Conservation (phyloP, 1,140 invertebrate genomes). For the Aleiodes sp. region DNA sequence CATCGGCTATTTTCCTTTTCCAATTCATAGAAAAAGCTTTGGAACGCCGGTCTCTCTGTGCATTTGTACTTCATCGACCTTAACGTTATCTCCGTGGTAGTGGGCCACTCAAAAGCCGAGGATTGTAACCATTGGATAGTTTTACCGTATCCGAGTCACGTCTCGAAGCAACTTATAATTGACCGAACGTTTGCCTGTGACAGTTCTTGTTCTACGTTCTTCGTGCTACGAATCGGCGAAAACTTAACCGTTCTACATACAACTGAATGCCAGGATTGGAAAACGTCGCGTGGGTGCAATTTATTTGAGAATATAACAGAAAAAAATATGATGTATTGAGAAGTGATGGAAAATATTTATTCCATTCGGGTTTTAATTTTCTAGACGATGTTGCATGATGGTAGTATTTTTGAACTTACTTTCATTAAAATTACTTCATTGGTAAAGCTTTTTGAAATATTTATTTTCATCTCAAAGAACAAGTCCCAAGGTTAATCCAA, state of each 20-base stretch:
- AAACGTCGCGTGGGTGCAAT: conserved; percentile 25
- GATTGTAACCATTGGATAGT: too few species aligned
- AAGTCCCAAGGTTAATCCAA: too few species aligned
- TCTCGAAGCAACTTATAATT: conserved; percentile 56
- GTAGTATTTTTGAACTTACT: too few species aligned
- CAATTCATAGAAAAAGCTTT: neutral
- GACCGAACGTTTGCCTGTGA: conserved; percentile 54
- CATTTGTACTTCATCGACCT: neutral
- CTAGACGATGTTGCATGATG: too few species aligned
- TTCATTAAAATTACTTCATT: too few species aligned
- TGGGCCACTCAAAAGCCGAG: neutral
- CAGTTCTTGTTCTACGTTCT: conserved; percentile 48
- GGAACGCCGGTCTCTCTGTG: neutral
- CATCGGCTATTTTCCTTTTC: neutral
- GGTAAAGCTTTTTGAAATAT: too few species aligned
- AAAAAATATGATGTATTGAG: too few species aligned
- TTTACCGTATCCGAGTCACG: conserved; percentile 42
- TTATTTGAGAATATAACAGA: too few species aligned
- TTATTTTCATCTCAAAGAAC: too few species aligned
- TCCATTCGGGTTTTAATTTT: too few species aligned
- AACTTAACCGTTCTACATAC: conserved; percentile 23
- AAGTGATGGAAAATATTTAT: too few species aligned
- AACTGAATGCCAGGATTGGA: conserved; percentile 28
- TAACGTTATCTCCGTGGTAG: neutral
- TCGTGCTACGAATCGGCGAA: conserved; percentile 47